Evolutionary conservation across 2,797 vertebrate species (phyloP), one percentile per base, ranked within the genome.

Genomic region (Champsocephalus esox): DNA sequence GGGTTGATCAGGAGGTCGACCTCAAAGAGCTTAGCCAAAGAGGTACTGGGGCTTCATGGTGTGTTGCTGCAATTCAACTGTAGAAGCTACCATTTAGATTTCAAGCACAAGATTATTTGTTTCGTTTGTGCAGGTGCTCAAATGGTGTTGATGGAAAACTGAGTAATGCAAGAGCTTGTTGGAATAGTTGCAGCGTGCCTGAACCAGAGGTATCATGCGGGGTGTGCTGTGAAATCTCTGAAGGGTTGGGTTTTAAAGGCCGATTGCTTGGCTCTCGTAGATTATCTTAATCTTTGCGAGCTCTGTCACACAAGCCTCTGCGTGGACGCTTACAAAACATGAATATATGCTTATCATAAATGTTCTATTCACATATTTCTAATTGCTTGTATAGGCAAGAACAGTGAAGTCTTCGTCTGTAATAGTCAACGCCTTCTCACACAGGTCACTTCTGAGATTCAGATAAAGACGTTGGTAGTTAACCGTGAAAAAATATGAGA

Each of bases 251-350:
- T 41, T 74, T 12, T 10, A 17, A 52, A 44, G 2, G 3, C 61
- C 55, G 46, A 64, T 61, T 9, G 21, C 34, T 38, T 38, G 34
- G 34, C 44, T 65, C 41, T 14, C 2, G 9, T 12, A 32, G 54
- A 55, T 79, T 56, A 52, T 80, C 65, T 49, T 69, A 55, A 70
- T 76, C 76, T 83, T 24, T 60, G n/a, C 16, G 16, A n/a, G 21
- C 44, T 75, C 54, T 61, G 59, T 72, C 49, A 41, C 41, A 17
- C 70, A 64, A 34, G 19, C 56, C 13, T 66, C 50, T 80, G 14
- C 63, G 55, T 54, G 41, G 16, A 77, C 24, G 14, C 52, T 28
- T 7, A 34, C 46, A 16, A 45, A 58, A 50, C 24, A 52, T 55
- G 14, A 54, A 19, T 66, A 13, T 17, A 51, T 51, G 56, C 51